Evolutionary conservation across 1,140 invertebrate species (phyloP).

Genomic region (Micrasema minimum): DNA sequence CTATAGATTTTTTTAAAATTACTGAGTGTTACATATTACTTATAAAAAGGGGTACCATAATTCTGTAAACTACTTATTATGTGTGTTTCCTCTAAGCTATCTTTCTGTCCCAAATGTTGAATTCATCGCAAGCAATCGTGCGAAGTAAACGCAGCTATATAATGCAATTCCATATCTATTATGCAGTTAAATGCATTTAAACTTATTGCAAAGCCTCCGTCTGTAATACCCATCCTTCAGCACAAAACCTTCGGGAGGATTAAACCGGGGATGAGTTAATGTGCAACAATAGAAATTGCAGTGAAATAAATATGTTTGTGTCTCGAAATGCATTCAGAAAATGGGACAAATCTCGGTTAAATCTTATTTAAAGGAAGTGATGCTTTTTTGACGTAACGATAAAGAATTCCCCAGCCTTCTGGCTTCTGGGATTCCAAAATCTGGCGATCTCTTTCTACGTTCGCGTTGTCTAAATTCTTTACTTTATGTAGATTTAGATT

Average conservation of each 20-base stretch:
- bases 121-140: slow-evolving; percentile 42
- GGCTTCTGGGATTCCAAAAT: no score
- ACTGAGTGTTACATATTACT: no score
- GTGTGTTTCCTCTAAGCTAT: neutral
- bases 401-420: neutral
- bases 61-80: no score
- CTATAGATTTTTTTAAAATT: no score
- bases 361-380: slow-evolving; percentile 4
- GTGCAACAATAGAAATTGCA: neutral
- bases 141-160: slow-evolving; percentile 47
- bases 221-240: neutral
- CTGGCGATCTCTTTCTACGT: no score
- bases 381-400: neutral
- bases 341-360: slow-evolving; percentile 3
- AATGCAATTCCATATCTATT: slow-evolving; percentile 47
- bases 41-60: no score
- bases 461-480: no score
- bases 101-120: neutral
- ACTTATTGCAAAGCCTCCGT: neutral
- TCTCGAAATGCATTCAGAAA: no score
- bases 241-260: neutral
- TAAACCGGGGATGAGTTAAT: slow-evolving; percentile 2
- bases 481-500: no score
- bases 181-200: slow-evolving; percentile 33
- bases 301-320: slow-evolving; percentile 6